Evolutionary conservation across 2,797 vertebrate species (phyloP).

Genomic region (Serranus cabrilla): DNA sequence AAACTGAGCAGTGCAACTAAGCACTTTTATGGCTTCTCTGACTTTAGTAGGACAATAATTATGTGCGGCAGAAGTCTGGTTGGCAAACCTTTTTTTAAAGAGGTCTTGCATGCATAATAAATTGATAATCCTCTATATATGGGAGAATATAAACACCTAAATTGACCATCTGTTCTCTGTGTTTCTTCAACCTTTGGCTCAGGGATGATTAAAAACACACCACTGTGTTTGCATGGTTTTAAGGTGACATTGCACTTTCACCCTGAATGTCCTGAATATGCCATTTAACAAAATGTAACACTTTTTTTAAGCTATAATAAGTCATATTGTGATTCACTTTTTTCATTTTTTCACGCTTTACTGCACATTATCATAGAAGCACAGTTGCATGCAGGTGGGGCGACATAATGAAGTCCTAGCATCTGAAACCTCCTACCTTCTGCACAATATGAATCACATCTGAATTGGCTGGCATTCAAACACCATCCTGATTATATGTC

Average conservation of each 20-base stretch:
- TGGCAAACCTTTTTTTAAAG: constrained; percentile 36
- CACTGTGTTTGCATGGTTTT: neutral
- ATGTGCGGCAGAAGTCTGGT: constrained; percentile 40
- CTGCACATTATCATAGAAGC: neutral
- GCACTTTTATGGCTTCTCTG: constrained; percentile 65
- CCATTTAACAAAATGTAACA: neutral
- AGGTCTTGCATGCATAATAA: constrained; percentile 46
- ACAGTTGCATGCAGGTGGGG: constrained; percentile 4
- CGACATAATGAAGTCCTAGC: constrained; percentile 22
- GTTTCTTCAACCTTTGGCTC: constrained; percentile 27
- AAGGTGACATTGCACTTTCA: neutral
- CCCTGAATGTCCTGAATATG: neutral
- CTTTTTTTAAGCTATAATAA: neutral
- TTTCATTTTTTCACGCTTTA: neutral
- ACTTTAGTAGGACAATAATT: constrained; percentile 58
- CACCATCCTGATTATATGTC: neutral
- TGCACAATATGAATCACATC: constrained; percentile 8
- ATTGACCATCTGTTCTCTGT: constrained; percentile 33
- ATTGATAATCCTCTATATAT: constrained; percentile 31
- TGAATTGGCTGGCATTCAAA: constrained; percentile 9
- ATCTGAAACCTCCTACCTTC: constrained; percentile 4
- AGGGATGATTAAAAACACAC: constrained; percentile 4
- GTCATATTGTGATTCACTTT: too few species aligned
- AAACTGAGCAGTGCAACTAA: constrained; percentile 57
- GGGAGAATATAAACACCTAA: constrained; percentile 21